These are phyloP conservation scores for Pterostichus niger DNA, from an alignment of 2,888 invertebrate species.

Conservation along the genomic window DNA sequence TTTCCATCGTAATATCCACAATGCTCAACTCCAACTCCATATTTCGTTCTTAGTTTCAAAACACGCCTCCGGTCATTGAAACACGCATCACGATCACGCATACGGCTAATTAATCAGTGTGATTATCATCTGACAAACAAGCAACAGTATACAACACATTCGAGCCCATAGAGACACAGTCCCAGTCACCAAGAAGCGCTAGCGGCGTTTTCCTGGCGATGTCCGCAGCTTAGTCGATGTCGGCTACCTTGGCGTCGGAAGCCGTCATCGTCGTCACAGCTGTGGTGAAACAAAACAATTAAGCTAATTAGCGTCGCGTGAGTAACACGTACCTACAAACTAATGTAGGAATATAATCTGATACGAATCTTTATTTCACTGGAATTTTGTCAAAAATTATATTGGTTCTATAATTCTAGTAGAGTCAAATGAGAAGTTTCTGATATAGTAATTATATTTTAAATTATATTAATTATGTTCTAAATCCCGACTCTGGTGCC, in stretches of 20 bases:
- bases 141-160: not conserved
- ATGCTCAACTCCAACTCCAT: not conserved
- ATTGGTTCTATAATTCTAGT: slow-evolving; percentile 6
- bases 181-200: not conserved
- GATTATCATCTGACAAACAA: slow-evolving; percentile 32
- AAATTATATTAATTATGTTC: not conserved
- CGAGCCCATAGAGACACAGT: not conserved
- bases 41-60: not conserved
- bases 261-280: not conserved
- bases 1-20: not conserved
- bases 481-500: no score
- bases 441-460: slow-evolving; percentile 23
- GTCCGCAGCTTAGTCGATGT: not conserved
- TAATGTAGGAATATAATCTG: slow-evolving; percentile 29
- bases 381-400: slow-evolving; percentile 4
- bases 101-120: slow-evolving; percentile 19
- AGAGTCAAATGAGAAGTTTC: not conserved
- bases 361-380: slow-evolving; percentile 47
- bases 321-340: slow-evolving; percentile 17
- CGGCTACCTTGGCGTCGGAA: not conserved
- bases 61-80: slow-evolving; percentile 17
- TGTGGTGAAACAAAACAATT: slow-evolving; percentile 37
- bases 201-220: not conserved
- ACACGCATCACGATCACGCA: slow-evolving; percentile 9
- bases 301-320: slow-evolving; percentile 52